These are phyloP conservation scores for Aproaerema taeniolella DNA, from an alignment of 2,888 invertebrate genomes.

Conservation along the genomic window DNA sequence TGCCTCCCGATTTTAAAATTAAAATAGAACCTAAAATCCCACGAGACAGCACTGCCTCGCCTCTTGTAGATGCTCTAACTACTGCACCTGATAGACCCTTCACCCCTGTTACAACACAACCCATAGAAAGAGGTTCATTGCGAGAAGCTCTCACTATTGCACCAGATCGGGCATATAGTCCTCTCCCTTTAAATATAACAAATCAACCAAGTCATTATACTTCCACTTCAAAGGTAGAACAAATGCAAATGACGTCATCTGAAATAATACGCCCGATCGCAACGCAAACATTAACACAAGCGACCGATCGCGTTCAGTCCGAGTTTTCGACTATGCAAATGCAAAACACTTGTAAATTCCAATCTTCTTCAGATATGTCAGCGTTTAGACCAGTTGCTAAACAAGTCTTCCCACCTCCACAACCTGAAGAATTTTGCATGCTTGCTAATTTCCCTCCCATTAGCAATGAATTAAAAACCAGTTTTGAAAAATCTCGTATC, in stretches of 20 bases:
- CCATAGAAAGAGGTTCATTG: slow-evolving; percentile 70
- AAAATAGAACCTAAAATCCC: slow-evolving; percentile 70
- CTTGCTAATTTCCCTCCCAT: slow-evolving; percentile 53
- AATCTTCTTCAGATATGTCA: slow-evolving; percentile 56
- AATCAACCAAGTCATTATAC: slow-evolving; percentile 45
- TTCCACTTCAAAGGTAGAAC: slow-evolving; percentile 35
- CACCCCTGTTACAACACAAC: slow-evolving; percentile 68
- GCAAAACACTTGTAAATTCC: slow-evolving; percentile 57
- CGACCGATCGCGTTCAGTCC: slow-evolving; percentile 40
- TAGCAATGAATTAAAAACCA: slow-evolving; percentile 51
- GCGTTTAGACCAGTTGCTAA: slow-evolving; percentile 69
- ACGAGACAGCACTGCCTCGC: slow-evolving; percentile 72
- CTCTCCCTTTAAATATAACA: slow-evolving; percentile 66
- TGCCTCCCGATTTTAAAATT: slow-evolving; percentile 80
- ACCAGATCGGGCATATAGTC: slow-evolving; percentile 79
- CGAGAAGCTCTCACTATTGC: slow-evolving; percentile 80
- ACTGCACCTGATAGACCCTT: slow-evolving; percentile 81
- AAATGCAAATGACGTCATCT: slow-evolving; percentile 35
- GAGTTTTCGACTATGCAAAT: slow-evolving; percentile 50
- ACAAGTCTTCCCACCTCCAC: slow-evolving; percentile 58
- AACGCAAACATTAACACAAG: slow-evolving; percentile 45
- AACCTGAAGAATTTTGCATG: slow-evolving; percentile 51
- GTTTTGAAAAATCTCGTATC: slow-evolving; percentile 42
- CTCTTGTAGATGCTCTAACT: slow-evolving; percentile 81
- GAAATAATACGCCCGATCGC: slow-evolving; percentile 54